phyloP scores from a whole-genome alignment of 2,113 vertebrate species.

The Tachycineta bicolor region DNA sequence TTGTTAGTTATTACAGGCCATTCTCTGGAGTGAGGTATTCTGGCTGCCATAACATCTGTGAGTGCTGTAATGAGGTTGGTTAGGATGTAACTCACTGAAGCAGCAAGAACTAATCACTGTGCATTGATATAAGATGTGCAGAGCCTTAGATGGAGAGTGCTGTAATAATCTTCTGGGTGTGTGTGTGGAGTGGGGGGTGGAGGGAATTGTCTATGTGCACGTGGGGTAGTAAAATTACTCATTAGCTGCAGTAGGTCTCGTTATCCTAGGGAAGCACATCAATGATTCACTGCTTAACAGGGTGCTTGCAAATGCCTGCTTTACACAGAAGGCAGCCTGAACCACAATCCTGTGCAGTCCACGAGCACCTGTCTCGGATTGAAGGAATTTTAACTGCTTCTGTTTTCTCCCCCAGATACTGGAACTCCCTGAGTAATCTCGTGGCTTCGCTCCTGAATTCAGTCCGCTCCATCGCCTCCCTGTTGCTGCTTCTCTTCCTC shows the following conservation, averaged over 20 bases:
- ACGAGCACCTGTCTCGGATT: neutral
- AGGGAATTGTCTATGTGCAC: neutral
- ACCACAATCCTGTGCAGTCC: neutral
- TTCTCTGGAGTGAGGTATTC: conserved; percentile 38
- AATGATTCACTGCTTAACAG: conserved; percentile 54
- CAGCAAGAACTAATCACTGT: conserved; percentile 29
- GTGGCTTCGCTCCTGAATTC: conserved; percentile 97
- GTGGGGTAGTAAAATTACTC: conserved; percentile 59
- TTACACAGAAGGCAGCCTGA: neutral
- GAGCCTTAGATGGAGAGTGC: neutral
- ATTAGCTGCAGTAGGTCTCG: conserved; percentile 39
- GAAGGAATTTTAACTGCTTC: neutral
- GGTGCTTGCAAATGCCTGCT: conserved; percentile 37
- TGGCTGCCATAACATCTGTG: conserved; percentile 29
- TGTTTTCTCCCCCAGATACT: conserved; percentile 82
- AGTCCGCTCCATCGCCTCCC: conserved; percentile 97
- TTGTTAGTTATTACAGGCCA: neutral
- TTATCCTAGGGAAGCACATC: conserved; percentile 41
- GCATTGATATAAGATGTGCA: neutral
- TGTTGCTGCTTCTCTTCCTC: conserved; percentile 96
- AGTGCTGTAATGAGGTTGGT: conserved; percentile 15
- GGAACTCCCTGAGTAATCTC: conserved; percentile 98
- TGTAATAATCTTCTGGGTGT: conserved; percentile 29
- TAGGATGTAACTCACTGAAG: conserved; percentile 40
- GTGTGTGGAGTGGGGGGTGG: neutral